phyloP scores from a whole-genome alignment of 2,797 vertebrate genomes.

The Sebastes taczanowskii region DNA sequence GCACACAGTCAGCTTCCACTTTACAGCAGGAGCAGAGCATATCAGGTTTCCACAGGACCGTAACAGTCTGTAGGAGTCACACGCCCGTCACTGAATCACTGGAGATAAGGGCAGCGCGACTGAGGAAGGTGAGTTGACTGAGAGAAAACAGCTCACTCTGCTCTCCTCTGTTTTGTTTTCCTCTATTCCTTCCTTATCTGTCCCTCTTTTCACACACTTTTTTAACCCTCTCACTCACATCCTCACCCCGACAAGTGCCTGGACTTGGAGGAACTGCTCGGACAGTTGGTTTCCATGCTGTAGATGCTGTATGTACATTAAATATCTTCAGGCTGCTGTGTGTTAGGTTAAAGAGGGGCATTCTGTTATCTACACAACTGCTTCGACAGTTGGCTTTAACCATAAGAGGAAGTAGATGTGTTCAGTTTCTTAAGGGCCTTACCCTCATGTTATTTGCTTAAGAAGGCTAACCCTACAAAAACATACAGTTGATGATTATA shows the following conservation, averaged over 20 bases:
- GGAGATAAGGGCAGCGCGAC: background rate
- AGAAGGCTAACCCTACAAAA: background rate
- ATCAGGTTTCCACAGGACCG: conserved; percentile 37
- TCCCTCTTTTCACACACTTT: background rate
- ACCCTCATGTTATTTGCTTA: background rate
- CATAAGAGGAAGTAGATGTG: background rate
- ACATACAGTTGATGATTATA: background rate
- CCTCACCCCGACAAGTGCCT: background rate
- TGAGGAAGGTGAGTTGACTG: conserved; percentile 44
- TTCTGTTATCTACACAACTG: background rate
- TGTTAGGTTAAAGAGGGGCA: background rate
- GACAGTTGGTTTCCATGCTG: background rate
- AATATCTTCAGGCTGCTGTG: background rate
- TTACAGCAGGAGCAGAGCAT: conserved; percentile 11
- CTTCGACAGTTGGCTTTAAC: background rate
- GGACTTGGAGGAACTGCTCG: background rate
- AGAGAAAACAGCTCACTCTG: background rate
- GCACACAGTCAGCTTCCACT: conserved; percentile 27
- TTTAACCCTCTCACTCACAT: background rate
- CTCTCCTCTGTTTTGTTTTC: background rate
- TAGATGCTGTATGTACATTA: background rate
- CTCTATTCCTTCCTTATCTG: background rate
- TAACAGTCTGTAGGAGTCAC: background rate
- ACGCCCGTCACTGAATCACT: background rate
- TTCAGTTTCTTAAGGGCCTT: background rate